Evolutionary conservation across 2,113 vertebrate genomes (phyloP).

Genomic region (Nipponia nippon): DNA sequence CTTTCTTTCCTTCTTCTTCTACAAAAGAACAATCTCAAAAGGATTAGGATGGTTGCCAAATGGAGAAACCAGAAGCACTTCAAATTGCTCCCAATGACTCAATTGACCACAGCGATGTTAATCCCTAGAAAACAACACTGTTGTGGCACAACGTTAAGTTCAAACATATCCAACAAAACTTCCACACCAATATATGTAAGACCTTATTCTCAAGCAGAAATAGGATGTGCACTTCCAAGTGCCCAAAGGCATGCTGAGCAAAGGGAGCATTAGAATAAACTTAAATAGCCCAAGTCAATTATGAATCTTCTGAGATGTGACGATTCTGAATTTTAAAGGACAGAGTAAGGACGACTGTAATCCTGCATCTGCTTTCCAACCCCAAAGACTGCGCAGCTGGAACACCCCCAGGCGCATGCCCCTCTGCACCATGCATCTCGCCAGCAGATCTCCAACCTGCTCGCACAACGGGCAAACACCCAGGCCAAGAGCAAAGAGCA

Average conservation of each 20-base stretch:
- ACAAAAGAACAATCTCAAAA: neutral
- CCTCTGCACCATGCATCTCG: neutral
- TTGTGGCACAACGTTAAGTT: neutral
- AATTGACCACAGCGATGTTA: neutral
- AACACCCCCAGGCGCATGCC: neutral
- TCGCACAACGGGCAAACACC: fast-evolving
- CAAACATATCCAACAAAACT: neutral
- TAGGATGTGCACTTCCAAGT: neutral
- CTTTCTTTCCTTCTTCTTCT: neutral
- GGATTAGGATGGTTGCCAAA: neutral
- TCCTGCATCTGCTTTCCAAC: neutral
- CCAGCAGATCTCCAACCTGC: neutral
- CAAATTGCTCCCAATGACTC: neutral
- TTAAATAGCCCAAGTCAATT: neutral
- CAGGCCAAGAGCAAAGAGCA: neutral
- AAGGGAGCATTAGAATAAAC: neutral
- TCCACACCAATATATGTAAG: neutral
- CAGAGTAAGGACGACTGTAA: neutral
- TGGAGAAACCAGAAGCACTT: neutral
- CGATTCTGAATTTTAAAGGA: neutral
- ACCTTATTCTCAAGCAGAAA: neutral
- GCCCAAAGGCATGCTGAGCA: neutral
- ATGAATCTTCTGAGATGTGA: neutral
- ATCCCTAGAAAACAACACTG: neutral
- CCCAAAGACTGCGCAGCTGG: neutral